These are phyloP conservation scores for Taxidea taxus DNA, from an alignment of 2,113 vertebrate species.

Conservation along the genomic window DNA sequence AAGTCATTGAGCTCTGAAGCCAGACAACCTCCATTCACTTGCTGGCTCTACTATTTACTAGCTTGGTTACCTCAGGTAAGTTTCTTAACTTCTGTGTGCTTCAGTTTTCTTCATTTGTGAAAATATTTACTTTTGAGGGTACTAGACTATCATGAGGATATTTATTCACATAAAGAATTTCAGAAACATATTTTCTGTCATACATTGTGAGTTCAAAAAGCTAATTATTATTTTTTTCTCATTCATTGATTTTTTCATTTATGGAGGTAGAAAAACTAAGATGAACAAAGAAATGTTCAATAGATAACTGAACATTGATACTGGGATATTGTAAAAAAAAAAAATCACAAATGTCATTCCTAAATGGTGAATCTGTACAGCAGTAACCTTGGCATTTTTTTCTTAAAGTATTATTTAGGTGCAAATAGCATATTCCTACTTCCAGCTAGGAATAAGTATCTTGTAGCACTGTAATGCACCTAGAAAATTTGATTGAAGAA, in stretches of 20 bases:
- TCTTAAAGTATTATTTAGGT: background rate
- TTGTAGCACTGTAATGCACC: background rate
- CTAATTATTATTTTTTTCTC: background rate
- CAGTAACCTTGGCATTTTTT: background rate
- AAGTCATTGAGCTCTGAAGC: background rate
- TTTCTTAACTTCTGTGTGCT: background rate
- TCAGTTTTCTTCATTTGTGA: background rate
- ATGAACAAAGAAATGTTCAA: background rate
- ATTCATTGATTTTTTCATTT: background rate
- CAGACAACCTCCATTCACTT: background rate
- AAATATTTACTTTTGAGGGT: background rate
- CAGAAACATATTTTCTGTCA: background rate
- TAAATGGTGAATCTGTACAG: background rate
- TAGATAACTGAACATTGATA: background rate
- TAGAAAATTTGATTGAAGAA: background rate
- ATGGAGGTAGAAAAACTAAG: background rate
- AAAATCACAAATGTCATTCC: background rate
- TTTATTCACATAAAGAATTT: background rate
- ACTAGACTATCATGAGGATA: background rate
- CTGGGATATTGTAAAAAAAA: background rate
- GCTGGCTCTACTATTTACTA: background rate
- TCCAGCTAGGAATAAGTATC: background rate
- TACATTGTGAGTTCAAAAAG: background rate
- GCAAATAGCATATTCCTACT: background rate
- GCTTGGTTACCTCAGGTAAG: background rate